phyloP scores from a whole-genome alignment of 2,797 vertebrate genomes.

The Sebastolobus altivelis region DNA sequence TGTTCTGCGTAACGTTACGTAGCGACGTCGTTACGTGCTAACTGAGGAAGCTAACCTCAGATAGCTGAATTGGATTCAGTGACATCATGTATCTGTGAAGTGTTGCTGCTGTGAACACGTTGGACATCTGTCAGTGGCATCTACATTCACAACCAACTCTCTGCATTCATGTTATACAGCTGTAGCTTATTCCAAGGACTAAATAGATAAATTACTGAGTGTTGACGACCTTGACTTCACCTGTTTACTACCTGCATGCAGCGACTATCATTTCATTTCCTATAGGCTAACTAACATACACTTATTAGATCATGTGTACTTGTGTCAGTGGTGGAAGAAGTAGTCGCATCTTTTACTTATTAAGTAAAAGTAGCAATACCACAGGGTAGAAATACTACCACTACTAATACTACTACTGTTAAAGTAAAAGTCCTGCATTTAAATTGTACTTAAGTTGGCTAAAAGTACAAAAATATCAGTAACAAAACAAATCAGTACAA shows the following conservation, averaged over 20 bases:
- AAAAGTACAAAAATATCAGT: neutral
- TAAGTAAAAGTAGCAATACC: neutral
- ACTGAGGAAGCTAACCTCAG: constrained; percentile 11
- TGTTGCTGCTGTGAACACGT: neutral
- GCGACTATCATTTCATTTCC: neutral
- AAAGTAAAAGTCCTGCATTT: neutral
- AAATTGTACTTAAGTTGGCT: neutral
- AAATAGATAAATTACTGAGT: neutral
- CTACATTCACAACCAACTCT: no score
- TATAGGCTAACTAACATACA: neutral
- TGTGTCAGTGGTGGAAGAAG: neutral
- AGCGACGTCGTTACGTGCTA: neutral
- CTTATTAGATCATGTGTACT: no score
- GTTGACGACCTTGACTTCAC: constrained; percentile 14
- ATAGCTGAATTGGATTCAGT: neutral
- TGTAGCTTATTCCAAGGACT: accelerated
- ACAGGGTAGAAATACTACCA: neutral
- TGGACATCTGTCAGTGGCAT: neutral
- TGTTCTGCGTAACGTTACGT: neutral
- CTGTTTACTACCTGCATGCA: neutral
- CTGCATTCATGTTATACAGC: no score
- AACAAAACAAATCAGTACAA: no score
- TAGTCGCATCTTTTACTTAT: neutral
- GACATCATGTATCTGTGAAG: neutral
- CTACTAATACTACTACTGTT: neutral